Percentiles rank a stretch among this genome's conserved stretches.
Conservation (phyloP, 2,797 vertebrate genomes). For the Semotilus atromaculatus region DNA sequence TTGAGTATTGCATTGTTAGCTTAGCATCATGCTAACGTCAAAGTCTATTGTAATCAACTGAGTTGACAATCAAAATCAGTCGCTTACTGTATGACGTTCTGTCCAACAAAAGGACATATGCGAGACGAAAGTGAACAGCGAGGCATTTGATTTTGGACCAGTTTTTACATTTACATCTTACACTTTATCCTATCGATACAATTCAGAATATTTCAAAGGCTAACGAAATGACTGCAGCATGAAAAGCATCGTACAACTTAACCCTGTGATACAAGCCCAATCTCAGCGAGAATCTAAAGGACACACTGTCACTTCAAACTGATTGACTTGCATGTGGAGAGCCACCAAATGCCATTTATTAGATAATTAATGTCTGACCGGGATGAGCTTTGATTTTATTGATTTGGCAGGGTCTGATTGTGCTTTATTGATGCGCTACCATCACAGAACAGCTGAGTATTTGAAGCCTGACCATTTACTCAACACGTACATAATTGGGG, state of each 20-base stretch:
- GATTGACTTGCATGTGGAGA: constrained; percentile 45
- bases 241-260: constrained; percentile 4
- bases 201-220: neutral
- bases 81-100: neutral
- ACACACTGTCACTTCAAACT: constrained; percentile 49
- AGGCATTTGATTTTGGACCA: neutral
- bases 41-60: neutral
- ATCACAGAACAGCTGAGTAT: constrained; percentile 62
- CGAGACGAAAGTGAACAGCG: neutral
- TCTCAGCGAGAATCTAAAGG: constrained; percentile 34
- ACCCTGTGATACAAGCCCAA: constrained; percentile 36
- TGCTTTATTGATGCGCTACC: constrained; percentile 69
- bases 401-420: constrained; percentile 68
- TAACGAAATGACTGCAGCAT: neutral
- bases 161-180: neutral
- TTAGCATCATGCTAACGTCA: neutral
- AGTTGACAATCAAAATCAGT: neutral
- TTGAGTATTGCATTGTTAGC: neutral
- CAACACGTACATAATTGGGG: constrained; percentile 62
- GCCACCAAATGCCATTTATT: constrained; percentile 73
- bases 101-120: neutral
- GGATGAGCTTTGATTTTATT: constrained; percentile 81
- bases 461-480: constrained; percentile 68
- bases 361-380: constrained; percentile 78
- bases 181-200: neutral